Conservation (phyloP, 2,113 vertebrate genomes). For the Thinocorus orbignyianus region DNA sequence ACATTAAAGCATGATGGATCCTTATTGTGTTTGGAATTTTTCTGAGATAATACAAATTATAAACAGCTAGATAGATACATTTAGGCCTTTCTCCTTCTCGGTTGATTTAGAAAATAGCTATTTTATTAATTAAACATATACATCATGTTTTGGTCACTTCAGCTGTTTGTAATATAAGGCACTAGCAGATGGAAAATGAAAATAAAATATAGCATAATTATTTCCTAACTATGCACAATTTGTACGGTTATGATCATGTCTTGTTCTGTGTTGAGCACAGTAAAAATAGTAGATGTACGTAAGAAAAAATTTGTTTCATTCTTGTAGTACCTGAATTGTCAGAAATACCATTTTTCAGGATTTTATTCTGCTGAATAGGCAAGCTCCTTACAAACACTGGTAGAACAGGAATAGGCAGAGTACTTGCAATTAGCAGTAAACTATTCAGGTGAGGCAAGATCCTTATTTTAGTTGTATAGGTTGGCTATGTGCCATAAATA, state of each 20-base stretch:
- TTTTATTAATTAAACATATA: background rate
- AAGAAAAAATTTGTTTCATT: background rate
- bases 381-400: background rate
- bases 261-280: background rate
- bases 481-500: constrained; percentile 4
- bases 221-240: background rate
- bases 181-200: background rate
- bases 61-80: background rate
- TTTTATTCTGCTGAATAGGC: background rate
- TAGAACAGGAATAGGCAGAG: background rate
- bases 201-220: background rate
- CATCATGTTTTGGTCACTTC: background rate
- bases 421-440: background rate
- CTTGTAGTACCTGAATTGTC: background rate
- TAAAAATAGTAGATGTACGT: background rate
- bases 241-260: background rate
- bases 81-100: background rate
- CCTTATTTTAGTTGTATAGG: constrained; percentile 5
- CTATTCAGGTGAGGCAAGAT: constrained; percentile 15
- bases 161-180: background rate
- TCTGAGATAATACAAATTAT: background rate
- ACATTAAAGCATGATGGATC: background rate
- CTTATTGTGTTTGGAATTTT: background rate
- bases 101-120: background rate
- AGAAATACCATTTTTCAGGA: background rate